Evolutionary conservation across 2,888 invertebrate genomes (phyloP).

Genomic region (Protula sp.): DNA sequence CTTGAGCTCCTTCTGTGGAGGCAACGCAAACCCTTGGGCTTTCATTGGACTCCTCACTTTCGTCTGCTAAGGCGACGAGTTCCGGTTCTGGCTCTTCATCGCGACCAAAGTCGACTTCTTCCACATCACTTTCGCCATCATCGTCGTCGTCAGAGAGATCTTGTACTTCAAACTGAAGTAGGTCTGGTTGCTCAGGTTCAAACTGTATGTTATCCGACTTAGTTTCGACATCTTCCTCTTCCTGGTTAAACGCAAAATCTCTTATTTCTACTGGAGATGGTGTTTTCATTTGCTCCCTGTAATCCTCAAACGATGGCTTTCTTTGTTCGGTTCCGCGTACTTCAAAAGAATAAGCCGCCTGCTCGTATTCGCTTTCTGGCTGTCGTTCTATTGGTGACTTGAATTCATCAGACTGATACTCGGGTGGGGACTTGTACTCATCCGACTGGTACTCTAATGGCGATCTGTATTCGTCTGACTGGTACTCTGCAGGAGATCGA

Average conservation of each 20-base stretch:
- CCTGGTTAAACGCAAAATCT: constrained; percentile 1
- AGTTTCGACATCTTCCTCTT: not conserved
- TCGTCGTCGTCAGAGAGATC: not conserved
- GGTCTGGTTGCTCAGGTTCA: too few relatives aligned
- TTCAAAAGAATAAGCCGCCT: too few relatives aligned
- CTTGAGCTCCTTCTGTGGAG: not conserved
- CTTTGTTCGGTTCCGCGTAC: too few relatives aligned
- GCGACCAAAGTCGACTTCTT: not conserved
- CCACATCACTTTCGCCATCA: not conserved
- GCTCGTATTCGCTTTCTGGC: too few relatives aligned
- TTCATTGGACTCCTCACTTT: not conserved
- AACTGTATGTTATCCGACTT: not conserved
- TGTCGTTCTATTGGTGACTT: too few relatives aligned
- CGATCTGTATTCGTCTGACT: not conserved
- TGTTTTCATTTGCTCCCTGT: too few relatives aligned
- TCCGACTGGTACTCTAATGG: not conserved
- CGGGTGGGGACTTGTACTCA: too few relatives aligned
- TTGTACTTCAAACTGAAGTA: too few relatives aligned
- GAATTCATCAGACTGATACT: too few relatives aligned
- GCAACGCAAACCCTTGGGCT: too few relatives aligned
- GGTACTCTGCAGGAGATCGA: not conserved
- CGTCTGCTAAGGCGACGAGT: not conserved
- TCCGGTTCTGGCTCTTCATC: not conserved
- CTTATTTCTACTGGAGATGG: not conserved
- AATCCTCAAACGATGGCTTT: too few relatives aligned